phyloP scores from a whole-genome alignment of 2,888 invertebrate species.

The Piscicola geometra region DNA sequence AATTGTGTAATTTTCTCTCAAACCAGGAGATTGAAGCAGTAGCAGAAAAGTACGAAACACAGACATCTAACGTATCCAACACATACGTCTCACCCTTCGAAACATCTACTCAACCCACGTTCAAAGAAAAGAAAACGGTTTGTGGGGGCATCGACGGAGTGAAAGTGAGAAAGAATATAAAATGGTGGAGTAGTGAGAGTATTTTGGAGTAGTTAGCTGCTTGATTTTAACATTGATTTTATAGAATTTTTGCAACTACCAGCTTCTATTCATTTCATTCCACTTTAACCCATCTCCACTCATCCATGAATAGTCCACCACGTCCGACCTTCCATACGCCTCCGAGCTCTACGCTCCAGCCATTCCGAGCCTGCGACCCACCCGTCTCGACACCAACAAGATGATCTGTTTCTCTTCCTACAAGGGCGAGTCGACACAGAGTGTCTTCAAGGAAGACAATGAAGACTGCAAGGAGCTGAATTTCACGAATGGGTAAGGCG shows the following conservation, averaged over 20 bases:
- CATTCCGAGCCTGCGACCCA: conserved; percentile 32
- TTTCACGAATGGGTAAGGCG: conserved; percentile 60
- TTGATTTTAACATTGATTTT: neutral
- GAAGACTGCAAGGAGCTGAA: conserved; percentile 61
- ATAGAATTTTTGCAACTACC: neutral
- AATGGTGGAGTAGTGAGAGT: too few species aligned
- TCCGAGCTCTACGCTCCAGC: conserved; percentile 16
- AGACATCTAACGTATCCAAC: conserved; percentile 26
- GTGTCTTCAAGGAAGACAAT: conserved; percentile 62
- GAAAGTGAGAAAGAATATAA: too few species aligned
- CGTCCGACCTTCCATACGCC: conserved; percentile 28
- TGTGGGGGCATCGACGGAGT: too few species aligned
- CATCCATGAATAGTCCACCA: conserved; percentile 14
- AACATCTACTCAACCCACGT: conserved; percentile 32
- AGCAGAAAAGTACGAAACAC: conserved; percentile 18
- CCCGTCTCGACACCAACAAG: conserved; percentile 32
- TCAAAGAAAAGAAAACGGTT: conserved; percentile 23
- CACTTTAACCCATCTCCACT: conserved; percentile 1
- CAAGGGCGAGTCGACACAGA: conserved; percentile 52
- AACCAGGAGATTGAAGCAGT: conserved; percentile 16
- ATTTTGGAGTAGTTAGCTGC: too few species aligned
- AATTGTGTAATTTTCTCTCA: too few species aligned
- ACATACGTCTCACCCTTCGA: conserved; percentile 32
- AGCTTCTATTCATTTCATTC: neutral
- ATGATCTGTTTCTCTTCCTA: conserved; percentile 47